Conservation (phyloP, 2,888 invertebrate species). For the Gymnosoma rotundatum region DNA sequence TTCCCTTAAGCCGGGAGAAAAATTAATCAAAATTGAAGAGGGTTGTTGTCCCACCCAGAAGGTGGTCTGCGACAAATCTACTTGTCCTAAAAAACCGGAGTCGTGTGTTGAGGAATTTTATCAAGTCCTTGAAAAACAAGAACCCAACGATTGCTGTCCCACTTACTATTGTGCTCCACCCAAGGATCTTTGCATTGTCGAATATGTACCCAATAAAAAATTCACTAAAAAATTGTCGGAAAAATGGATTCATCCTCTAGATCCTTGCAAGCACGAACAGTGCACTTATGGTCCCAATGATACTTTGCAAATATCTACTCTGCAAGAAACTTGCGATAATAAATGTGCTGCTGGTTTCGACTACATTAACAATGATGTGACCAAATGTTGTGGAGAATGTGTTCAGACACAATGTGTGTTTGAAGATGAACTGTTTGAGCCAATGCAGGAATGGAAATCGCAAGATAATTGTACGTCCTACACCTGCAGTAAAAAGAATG, state of each 20-base stretch:
- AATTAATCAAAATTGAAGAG: constrained; percentile 83
- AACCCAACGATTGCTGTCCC: constrained; percentile 86
- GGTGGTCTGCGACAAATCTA: constrained; percentile 85
- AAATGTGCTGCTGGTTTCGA: constrained; percentile 84
- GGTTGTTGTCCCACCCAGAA: constrained; percentile 89
- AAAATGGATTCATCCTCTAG: constrained; percentile 82
- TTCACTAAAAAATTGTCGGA: constrained; percentile 81
- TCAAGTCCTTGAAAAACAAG: constrained; percentile 79
- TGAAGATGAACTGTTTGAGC: constrained; percentile 82
- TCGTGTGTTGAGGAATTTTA: constrained; percentile 83
- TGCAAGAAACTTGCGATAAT: constrained; percentile 76
- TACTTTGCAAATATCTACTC: constrained; percentile 74
- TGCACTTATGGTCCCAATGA: constrained; percentile 79
- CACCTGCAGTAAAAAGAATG: constrained; percentile 83
- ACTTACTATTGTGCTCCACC: constrained; percentile 85
- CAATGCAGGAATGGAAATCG: constrained; percentile 85
- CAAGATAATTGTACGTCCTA: constrained; percentile 86
- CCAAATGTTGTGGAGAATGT: constrained; percentile 87
- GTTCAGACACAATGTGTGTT: constrained; percentile 84
- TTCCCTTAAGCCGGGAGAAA: constrained; percentile 85
- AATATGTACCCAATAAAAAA: constrained; percentile 77
- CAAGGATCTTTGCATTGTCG: constrained; percentile 79
- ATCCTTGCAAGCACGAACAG: constrained; percentile 81
- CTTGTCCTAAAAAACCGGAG: constrained; percentile 85
- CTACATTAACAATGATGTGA: constrained; percentile 81